Evolutionary conservation across 2,888 invertebrate genomes (phyloP).

Genomic region (Raillietiella orientalis): DNA sequence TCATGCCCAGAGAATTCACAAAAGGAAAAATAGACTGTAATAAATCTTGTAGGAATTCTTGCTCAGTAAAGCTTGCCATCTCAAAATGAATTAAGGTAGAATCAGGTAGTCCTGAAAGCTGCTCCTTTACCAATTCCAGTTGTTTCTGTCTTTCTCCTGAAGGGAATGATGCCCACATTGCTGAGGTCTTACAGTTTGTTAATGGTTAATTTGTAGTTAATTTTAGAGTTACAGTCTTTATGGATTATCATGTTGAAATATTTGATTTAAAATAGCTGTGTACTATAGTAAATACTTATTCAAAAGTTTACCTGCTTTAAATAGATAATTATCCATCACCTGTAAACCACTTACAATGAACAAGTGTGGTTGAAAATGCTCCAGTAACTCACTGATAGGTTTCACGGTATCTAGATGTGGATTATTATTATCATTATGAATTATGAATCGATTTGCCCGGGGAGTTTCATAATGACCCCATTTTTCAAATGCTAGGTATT

Average conservation of each 20-base stretch:
- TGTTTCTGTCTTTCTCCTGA: slow-evolving; percentile 27
- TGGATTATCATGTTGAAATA: neutral
- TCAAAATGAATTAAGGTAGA: slow-evolving; percentile 42
- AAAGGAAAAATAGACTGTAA: slow-evolving; percentile 30
- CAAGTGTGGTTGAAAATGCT: slow-evolving; percentile 28
- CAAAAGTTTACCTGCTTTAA: slow-evolving; percentile 18
- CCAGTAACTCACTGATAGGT: slow-evolving; percentile 25
- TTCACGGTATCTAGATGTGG: slow-evolving; percentile 36
- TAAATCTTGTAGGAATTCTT: slow-evolving; percentile 27
- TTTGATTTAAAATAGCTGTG: no score
- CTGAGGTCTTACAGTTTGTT: neutral
- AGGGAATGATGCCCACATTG: slow-evolving; percentile 8
- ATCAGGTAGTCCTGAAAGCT: slow-evolving; percentile 24
- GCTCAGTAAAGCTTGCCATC: slow-evolving; percentile 52
- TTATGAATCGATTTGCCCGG: slow-evolving; percentile 44
- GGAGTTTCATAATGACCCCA: slow-evolving; percentile 39
- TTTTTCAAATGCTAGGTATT: slow-evolving; percentile 39
- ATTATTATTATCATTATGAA: slow-evolving; percentile 50
- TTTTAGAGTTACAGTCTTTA: neutral
- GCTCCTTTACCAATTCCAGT: slow-evolving; percentile 25
- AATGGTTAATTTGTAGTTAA: neutral
- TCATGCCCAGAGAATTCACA: slow-evolving; percentile 54
- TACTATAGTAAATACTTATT: no score
- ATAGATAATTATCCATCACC: slow-evolving; percentile 60
- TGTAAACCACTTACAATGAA: slow-evolving; percentile 50